Conservation (phyloP, 2,888 invertebrate genomes). For the Thelaira solivaga region DNA sequence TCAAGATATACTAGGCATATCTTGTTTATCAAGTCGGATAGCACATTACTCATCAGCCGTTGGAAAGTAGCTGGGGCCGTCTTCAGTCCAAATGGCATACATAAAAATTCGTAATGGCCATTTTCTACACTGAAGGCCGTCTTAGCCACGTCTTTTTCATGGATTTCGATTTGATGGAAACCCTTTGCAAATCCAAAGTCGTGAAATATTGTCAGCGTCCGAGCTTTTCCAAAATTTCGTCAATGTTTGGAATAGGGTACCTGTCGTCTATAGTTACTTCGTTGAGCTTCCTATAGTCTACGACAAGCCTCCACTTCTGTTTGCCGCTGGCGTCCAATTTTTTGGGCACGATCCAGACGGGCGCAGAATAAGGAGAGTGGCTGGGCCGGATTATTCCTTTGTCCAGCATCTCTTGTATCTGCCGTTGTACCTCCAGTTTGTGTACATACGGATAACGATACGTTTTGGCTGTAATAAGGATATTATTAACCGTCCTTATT, state of each 20-base stretch:
- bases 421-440: constrained; percentile 21
- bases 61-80: constrained; percentile 71
- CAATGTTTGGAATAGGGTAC: constrained; percentile 59
- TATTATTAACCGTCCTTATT: constrained; percentile 15
- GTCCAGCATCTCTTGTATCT: constrained; percentile 37
- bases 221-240: constrained; percentile 59
- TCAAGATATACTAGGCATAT: constrained; percentile 65
- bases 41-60: constrained; percentile 67
- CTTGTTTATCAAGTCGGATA: constrained; percentile 54
- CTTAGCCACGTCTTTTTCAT: constrained; percentile 34
- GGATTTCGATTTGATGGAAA: constrained; percentile 62
- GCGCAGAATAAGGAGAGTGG: constrained; percentile 40
- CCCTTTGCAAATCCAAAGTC: constrained; percentile 57
- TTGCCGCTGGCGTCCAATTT: constrained; percentile 30
- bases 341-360: constrained; percentile 25
- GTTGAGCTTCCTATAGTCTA: constrained; percentile 50
- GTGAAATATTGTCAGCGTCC: constrained; percentile 55
- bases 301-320: neutral
- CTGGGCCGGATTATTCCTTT: constrained; percentile 52
- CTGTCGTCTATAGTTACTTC: constrained; percentile 48
- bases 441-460: neutral
- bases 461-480: constrained; percentile 28
- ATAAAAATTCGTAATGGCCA: constrained; percentile 69
- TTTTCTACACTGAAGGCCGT: constrained; percentile 47
- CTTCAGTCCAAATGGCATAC: constrained; percentile 68